A percentile compares a stretch with the other conserved stretches of the same genome.
Conservation (phyloP, 2,888 invertebrate genomes). For the Caenorhabditis auriculariae region DNA sequence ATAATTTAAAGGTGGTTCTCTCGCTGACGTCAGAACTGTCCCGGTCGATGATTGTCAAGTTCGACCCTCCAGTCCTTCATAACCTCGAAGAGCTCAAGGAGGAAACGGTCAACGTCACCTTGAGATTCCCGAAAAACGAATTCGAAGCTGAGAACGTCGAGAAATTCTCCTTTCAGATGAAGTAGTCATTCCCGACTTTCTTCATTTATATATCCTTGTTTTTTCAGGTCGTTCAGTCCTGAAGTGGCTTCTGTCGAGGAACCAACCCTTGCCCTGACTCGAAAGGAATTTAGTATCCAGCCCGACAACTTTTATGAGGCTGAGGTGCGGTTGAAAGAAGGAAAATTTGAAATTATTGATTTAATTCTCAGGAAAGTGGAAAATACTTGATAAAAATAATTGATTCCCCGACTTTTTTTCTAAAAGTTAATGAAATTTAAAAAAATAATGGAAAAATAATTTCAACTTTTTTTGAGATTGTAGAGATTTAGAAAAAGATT, state of each 20-base stretch:
- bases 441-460: not conserved
- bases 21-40: conserved; percentile 15
- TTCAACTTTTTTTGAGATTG: not conserved
- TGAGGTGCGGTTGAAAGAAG: no score
- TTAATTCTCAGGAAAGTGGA: no score
- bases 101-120: conserved; percentile 11
- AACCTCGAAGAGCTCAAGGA: conserved; percentile 14
- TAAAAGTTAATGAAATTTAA: not conserved
- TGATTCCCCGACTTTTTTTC: no score
- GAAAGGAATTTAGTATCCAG: not conserved
- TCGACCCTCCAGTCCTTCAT: conserved; percentile 10
- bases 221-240: conserved; percentile 21
- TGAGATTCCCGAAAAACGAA: conserved; percentile 13
- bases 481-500: not conserved
- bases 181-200: conserved; percentile 10
- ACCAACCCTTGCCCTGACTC: not conserved
- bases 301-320: no score
- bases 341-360: no score
- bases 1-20: conserved; percentile 14
- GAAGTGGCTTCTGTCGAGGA: conserved; percentile 16
- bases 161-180: conserved; percentile 11
- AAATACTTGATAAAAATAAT: no score
- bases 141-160: conserved; percentile 16
- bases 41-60: conserved; percentile 18
- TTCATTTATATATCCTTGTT: not conserved